Base-by-base conservation (phyloP, 1,140 invertebrate genomes). In the Drosophila virilis region DNA sequence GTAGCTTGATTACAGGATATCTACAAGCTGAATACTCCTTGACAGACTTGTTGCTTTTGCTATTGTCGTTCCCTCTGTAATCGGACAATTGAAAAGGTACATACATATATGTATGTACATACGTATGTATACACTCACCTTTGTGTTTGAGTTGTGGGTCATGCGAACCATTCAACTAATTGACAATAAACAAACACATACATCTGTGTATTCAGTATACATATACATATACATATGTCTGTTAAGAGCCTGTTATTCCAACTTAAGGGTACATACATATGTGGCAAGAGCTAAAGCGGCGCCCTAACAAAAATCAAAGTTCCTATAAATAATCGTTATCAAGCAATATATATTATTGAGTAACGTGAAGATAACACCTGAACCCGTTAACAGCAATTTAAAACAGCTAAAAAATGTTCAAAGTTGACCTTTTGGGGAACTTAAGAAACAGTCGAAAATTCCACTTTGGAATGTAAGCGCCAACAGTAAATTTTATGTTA, bases 141-240 rank as follows among this genome's bases (percentile, higher is more conserved):
- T n/a, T 57, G 33, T 38, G 35, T 50, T 46, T 51, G 52, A 32
- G 54, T 42, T 59, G 33, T 42, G 55, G 71, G 71, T 55, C 71
- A 68, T 58, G 69, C 45, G 45, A 66, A 66, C 28, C 54, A 58
- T 52, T 71, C 9, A 43, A 52, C 43, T 66, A 66, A 66, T 52
- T 72, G 69, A 72, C 45, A 66, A 65, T 72, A 65, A 65, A 59
- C 62, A 65, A 58, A 13, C 8, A 45, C 22, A 70, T 28, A 8
- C 13, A 8, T 2, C n/a, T 12, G 2, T 17, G 6, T 52, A 33
- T 33, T 12, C 13, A 10, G 10, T 35, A 33, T 37, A 15, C 15
- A 1, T 52, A 35, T 7, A 4, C 15, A 15, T 10, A 17, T 38
- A 17, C 8, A 22, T 15, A 22, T 35, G 4, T 0, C 22, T 46